These are phyloP conservation scores for Zosterops pallidus DNA, from an alignment of 2,113 vertebrate species.

Conservation along the genomic window DNA sequence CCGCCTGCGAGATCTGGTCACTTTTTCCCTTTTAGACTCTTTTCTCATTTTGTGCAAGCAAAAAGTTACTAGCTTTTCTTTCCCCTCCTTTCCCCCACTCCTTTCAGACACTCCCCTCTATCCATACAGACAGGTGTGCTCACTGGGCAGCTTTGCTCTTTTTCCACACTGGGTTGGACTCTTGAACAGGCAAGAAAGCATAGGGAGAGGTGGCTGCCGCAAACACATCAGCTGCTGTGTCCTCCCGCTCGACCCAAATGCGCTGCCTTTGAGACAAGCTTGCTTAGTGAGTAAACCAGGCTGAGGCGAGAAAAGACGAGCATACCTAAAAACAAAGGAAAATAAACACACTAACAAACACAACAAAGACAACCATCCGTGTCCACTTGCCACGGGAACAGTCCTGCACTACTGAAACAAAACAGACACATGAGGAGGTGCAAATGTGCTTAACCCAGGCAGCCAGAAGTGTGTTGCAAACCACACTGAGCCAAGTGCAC, in stretches of 20 bases:
- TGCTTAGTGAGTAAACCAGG: not conserved
- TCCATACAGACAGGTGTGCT: not conserved
- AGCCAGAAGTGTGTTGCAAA: not conserved
- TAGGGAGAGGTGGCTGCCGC: not conserved
- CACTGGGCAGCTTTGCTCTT: not conserved
- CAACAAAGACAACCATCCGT: not conserved
- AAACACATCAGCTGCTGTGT: not conserved
- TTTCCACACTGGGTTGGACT: not conserved
- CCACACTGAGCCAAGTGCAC: not conserved
- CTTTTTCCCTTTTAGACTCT: constrained; percentile 11
- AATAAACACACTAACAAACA: not conserved
- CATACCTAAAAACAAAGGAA: not conserved
- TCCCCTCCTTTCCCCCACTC: not conserved
- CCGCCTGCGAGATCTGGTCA: constrained; percentile 11
- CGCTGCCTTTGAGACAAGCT: not conserved
- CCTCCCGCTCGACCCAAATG: not conserved
- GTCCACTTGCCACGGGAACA: not conserved
- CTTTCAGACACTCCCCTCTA: not conserved
- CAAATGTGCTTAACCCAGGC: not conserved
- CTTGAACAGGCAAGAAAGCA: not conserved
- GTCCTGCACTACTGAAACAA: not conserved
- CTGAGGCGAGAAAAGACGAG: not conserved
- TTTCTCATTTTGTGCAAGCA: not conserved
- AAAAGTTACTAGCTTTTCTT: not conserved
- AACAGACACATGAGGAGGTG: not conserved